Conservation (phyloP, 1,140 invertebrate genomes). For the Magallana gigas region DNA sequence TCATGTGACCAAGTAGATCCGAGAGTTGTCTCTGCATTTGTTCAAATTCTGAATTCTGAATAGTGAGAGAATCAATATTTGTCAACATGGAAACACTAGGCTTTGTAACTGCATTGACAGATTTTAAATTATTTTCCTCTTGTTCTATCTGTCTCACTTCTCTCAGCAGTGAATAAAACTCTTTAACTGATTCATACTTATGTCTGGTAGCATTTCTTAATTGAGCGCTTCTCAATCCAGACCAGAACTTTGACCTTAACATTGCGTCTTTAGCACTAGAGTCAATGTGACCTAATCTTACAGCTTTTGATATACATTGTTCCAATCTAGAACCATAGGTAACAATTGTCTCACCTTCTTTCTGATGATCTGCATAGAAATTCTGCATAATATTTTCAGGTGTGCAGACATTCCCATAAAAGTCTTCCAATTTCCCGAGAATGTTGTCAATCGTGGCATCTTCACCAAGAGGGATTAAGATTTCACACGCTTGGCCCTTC, state of each 20-base stretch:
- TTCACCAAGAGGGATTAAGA: no score
- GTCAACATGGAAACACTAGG: no score
- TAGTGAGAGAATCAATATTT: no score
- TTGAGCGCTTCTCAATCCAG: neutral
- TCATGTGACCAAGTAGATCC: no score
- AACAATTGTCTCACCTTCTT: constrained; percentile 19
- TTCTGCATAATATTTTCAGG: constrained; percentile 31
- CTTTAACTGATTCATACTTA: constrained; percentile 26
- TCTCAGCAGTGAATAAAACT: constrained; percentile 38
- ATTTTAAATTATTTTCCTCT: neutral
- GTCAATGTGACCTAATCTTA: constrained; percentile 29
- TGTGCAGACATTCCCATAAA: constrained; percentile 36
- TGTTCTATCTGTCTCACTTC: constrained; percentile 38
- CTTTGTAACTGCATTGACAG: no score
- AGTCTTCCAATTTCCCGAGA: neutral
- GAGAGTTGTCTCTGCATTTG: no score
- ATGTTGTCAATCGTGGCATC: constrained; percentile 2
- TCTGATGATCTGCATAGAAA: constrained; percentile 19
- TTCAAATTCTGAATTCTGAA: no score
- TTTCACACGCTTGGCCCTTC: no score
- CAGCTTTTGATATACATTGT: constrained; percentile 14
- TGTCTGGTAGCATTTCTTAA: constrained; percentile 29
- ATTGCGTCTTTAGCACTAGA: neutral
- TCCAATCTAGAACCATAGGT: constrained; percentile 4
- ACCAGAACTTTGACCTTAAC: constrained; percentile 46